Percentiles rank a stretch among this genome's conserved stretches.
Evolutionary conservation across 2,888 invertebrate genomes (phyloP).

Genomic region (Petrolisthes manimaculis): DNA sequence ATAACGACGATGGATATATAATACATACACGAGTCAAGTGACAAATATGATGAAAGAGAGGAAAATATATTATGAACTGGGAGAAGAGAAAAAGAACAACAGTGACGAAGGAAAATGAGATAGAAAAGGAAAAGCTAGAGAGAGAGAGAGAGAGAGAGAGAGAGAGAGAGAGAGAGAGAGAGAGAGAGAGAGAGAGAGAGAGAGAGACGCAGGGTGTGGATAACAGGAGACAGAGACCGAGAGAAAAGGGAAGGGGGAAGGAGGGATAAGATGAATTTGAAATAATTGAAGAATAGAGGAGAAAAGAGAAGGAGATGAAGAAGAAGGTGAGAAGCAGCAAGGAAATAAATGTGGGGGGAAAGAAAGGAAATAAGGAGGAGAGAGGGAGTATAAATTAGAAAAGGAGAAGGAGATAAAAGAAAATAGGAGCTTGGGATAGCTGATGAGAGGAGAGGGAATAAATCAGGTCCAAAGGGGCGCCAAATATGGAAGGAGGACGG

Average conservation of each 20-base stretch:
- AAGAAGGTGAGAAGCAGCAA: background rate
- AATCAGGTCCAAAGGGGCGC: background rate
- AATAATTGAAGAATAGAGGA: background rate
- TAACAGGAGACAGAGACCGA: too few species aligned
- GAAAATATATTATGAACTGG: background rate
- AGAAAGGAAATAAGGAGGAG: background rate
- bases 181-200: conserved; percentile 14
- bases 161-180: background rate
- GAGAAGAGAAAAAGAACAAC: background rate
- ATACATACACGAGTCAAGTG: background rate
- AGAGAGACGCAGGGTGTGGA: background rate
- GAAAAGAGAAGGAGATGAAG: background rate
- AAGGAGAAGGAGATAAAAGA: background rate
- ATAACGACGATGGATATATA: background rate
- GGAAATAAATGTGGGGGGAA: background rate
- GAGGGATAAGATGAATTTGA: background rate
- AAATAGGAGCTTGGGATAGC: background rate
- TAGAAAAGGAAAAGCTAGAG: background rate
- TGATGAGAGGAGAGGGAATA: background rate
- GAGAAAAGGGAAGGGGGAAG: too few species aligned
- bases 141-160: conserved; percentile 13
- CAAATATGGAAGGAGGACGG: background rate
- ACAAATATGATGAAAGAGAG: background rate
- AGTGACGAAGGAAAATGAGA: background rate
- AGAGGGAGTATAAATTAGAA: too few species aligned